Base-by-base conservation (phyloP, 1,140 invertebrate species). In the Camponotus pennsylvanicus region DNA sequence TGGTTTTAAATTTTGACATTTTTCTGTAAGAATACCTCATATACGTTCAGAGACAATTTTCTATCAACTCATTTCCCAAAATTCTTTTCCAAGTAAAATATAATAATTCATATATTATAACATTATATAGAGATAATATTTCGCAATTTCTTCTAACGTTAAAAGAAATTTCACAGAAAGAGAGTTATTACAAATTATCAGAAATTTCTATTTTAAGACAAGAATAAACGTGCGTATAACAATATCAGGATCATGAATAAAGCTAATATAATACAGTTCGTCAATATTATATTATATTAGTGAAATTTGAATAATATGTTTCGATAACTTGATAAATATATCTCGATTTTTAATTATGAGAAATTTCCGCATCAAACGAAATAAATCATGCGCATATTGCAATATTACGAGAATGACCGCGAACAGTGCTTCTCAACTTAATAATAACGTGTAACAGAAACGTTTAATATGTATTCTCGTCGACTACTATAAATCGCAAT, bases 371-470 rank as follows among this genome's bases (percentile, higher is more conserved):
- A 3, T 32, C 27, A 18, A 64, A 6, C 40, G 27, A 42, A n/a
- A 64, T 75, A 59, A 75, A 75, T 75, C 71, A 76, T n/a, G 15
- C 32, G 15, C 40, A 34, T 34, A n/a, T 40, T 8, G 2, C 7
- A 45, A 42, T 45, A 45, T 32, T 27, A 15, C 18, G 13, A 70
- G 70, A 32, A 18, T 73, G 45, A 71, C 27, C 69, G 21, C 69
- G 45, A 34, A 52, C 69, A 73, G 49, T 73, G 49, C 32, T 37
- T 55, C 70, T 73, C 49, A 73, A 40, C n/a, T 34, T 21, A 13
- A 18, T 21, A 49, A 49, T 8, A 45, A 45, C n/a, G 9, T 21
- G 34, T 18, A 18, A 7, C n/a, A 49, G 67, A 49, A 49, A 52
- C 11, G 6, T 49, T 49, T 18, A 15, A 49, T 13, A 49, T n/a